Evolutionary conservation across 1,140 invertebrate genomes (phyloP).

Genomic region (Trichonephila inaurata): DNA sequence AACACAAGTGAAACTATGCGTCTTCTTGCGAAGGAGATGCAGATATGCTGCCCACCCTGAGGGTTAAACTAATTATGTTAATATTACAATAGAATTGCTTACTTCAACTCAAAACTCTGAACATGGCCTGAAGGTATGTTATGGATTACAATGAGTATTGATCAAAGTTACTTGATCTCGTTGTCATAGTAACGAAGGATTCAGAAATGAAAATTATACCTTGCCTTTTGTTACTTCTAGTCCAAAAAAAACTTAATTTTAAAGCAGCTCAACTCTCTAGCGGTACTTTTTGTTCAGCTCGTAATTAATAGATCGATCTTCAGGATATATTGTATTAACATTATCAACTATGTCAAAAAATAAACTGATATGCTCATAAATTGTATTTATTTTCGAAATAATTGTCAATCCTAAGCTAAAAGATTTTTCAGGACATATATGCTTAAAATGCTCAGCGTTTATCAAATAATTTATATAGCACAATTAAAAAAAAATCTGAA

Average conservation of each 20-base stretch:
- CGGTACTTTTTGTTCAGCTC: too few species aligned
- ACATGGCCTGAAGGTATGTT: neutral
- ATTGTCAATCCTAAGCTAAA: too few species aligned
- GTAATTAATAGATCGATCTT: too few species aligned
- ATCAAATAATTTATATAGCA: too few species aligned
- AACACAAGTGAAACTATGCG: neutral
- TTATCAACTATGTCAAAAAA: too few species aligned
- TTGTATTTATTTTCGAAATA: too few species aligned
- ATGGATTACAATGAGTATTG: conserved; percentile 60
- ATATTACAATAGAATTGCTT: conserved; percentile 38
- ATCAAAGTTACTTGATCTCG: conserved; percentile 38
- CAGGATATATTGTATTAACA: too few species aligned
- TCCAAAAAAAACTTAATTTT: neutral
- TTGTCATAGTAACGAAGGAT: conserved; percentile 25
- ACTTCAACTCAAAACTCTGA: neutral
- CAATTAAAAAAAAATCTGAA: too few species aligned
- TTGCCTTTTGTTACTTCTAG: neutral
- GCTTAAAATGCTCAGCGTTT: too few species aligned
- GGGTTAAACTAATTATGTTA: conserved; percentile 61
- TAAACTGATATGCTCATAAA: too few species aligned
- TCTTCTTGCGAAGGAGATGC: neutral
- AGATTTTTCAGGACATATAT: too few species aligned
- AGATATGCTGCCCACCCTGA: neutral
- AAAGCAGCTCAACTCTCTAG: too few species aligned
- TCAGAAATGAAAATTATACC: neutral